Percentiles rank a stretch among this genome's conserved stretches.
Conservation (phyloP, 1,140 invertebrate genomes). For the Dolichoris vasculosae region DNA sequence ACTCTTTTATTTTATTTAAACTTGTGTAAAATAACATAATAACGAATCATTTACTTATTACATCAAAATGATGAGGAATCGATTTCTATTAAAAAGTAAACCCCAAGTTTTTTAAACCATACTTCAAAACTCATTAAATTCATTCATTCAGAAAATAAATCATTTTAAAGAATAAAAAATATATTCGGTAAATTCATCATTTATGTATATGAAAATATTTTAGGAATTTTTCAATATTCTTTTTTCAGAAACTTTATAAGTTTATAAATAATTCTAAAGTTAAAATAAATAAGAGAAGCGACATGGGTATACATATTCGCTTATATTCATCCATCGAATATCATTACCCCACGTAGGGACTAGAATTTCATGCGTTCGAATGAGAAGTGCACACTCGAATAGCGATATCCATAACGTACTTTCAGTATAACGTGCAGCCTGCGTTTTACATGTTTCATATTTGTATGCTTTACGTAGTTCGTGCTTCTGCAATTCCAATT, state of each 20-base stretch:
- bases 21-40: no score
- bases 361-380: constrained; percentile 38
- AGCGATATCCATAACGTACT: constrained; percentile 35
- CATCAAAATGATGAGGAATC: no score
- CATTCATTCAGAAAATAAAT: background rate
- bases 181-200: background rate
- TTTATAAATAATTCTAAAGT: background rate
- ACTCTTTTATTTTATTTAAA: no score
- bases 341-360: constrained; percentile 29
- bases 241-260: no score
- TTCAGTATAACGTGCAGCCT: background rate
- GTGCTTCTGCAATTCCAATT: background rate
- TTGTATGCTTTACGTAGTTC: constrained; percentile 1
- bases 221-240: no score
- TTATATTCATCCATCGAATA: constrained; percentile 42
- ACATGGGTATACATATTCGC: background rate
- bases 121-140: background rate
- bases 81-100: background rate
- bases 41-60: no score
- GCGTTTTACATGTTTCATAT: constrained; percentile 40
- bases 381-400: constrained; percentile 26
- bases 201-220: background rate
- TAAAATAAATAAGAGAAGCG: background rate
- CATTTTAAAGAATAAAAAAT: background rate
- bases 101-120: background rate